These are phyloP conservation scores for Drosophila busckii DNA, from an alignment of 1,140 invertebrate species.

Conservation along the genomic window DNA sequence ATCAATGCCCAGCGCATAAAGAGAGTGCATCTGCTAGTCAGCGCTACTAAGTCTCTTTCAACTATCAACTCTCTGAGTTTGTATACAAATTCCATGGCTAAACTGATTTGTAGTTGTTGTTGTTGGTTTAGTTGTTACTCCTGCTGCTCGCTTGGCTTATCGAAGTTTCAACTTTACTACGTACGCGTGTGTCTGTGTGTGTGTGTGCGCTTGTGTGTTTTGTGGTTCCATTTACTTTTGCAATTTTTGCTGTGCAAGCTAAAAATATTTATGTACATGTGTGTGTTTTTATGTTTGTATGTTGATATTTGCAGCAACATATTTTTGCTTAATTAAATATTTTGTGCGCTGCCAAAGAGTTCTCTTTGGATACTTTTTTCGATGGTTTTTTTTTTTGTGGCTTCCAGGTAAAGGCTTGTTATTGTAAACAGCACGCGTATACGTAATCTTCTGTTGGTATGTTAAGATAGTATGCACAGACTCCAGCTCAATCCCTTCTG, in stretches of 20 bases:
- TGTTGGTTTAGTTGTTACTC: slow-evolving; percentile 10
- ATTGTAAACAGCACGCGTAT: too few relatives aligned
- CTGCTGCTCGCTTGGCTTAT: slow-evolving; percentile 33
- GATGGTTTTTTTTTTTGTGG: slow-evolving; percentile 9
- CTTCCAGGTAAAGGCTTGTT: slow-evolving; percentile 14
- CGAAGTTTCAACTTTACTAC: slow-evolving; percentile 26
- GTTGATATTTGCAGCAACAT: slow-evolving; percentile 52
- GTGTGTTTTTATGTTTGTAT: slow-evolving; percentile 30
- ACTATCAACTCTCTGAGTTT: slow-evolving; percentile 20
- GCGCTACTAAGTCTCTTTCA: background rate
- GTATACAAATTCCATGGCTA: slow-evolving; percentile 41
- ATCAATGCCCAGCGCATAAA: too few relatives aligned
- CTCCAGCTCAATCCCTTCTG: too few relatives aligned
- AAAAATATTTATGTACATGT: slow-evolving; percentile 14
- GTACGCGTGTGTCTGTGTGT: slow-evolving; percentile 12
- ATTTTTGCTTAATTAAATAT: slow-evolving; percentile 76
- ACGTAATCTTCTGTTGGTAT: too few relatives aligned
- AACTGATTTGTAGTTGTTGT: slow-evolving; percentile 38
- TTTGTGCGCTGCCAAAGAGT: slow-evolving; percentile 42
- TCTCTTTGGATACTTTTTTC: slow-evolving; percentile 15
- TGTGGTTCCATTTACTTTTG: too few relatives aligned
- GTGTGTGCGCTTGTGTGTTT: slow-evolving; percentile 24
- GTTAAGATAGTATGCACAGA: too few relatives aligned
- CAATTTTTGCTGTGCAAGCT: slow-evolving; percentile 2
- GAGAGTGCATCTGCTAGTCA: too few relatives aligned